Evolutionary conservation across 2,113 vertebrate genomes (phyloP), one percentile per base, ranked within the genome.

Genomic region (Terrapene triunguis): DNA sequence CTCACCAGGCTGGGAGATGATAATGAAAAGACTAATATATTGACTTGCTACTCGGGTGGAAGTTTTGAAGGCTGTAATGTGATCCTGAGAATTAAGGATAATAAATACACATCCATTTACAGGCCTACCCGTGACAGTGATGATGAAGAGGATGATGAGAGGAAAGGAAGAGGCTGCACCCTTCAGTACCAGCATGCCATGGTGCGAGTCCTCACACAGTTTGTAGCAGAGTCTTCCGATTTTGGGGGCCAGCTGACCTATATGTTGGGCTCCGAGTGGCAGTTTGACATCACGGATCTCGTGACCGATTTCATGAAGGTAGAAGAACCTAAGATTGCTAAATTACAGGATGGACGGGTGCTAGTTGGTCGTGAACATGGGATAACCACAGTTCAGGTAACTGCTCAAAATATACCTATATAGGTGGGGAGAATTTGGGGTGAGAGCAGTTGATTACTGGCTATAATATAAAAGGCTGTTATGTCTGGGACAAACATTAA

Each of bases 111-210:
- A 0, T 95, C 62, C 93, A 17, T 94, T 84, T 51, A 19, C 97
- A 99, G 99, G 98, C 99, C 99, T 1, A 99, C 99, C 1, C 98
- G 99, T 17, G 99, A 99, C 93, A 99, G 99, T 1, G 99, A 99
- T 22, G 99, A 99, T 1, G 99, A 99, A 69, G 99, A 99, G 3
- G 99, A 99, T 0, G 99, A 99, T 9, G 99, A 99, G 97, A 99
- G 97, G 94, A 99, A 98, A 78, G 99, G 99, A 19, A 98, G 98
- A 80, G 99, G 99, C 6, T 99, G 99, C 88, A 98, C 99, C 19
- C 99, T 99, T 25, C 99, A 99, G 98, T 99, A 99, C 95, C 99
- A 99, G 98, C 99, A 99, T 0, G 99, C 99, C 89, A 89, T 98
- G 92, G 99, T 99, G 62, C 98, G 99, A 1, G 99, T 99, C 13